Percentiles rank a stretch among this genome's conserved stretches.
Conservation (phyloP, 2,888 invertebrate species). For the Conomelus anceps region DNA sequence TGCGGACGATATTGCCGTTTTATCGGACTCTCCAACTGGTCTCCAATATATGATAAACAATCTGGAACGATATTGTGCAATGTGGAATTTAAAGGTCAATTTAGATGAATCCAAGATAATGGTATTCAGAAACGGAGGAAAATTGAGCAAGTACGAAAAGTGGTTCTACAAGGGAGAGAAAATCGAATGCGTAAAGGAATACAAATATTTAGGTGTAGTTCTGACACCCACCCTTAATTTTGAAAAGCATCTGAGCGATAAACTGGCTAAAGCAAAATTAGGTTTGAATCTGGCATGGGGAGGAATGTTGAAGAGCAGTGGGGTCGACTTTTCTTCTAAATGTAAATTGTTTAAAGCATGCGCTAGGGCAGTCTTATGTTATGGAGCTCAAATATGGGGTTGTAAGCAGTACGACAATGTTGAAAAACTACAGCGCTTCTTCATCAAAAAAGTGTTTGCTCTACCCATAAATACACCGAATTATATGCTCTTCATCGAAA, state of each 20-base stretch:
- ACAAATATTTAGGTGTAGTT: slow-evolving; percentile 11
- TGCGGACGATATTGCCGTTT: slow-evolving; percentile 30
- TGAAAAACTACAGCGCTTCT: slow-evolving; percentile 8
- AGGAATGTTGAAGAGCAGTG: neutral
- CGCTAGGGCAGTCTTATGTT: slow-evolving; percentile 16
- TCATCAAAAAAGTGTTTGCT: slow-evolving; percentile 17
- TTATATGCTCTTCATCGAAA: slow-evolving; percentile 22
- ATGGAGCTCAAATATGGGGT: slow-evolving; percentile 21
- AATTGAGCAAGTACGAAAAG: neutral
- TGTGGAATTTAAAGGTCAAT: slow-evolving; percentile 28
- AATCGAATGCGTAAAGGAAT: slow-evolving; percentile 2
- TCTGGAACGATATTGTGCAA: slow-evolving; percentile 26
- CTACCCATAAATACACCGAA: slow-evolving; percentile 22
- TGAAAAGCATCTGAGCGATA: neutral
- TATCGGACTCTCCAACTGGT: slow-evolving; percentile 20
- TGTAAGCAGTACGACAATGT: slow-evolving; percentile 8
- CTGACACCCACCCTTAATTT: slow-evolving; percentile 1
- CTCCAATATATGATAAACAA: slow-evolving; percentile 26
- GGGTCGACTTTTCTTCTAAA: neutral
- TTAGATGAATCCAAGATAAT: slow-evolving; percentile 32
- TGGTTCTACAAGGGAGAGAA: slow-evolving; percentile 6
- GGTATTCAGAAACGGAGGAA: slow-evolving; percentile 24
- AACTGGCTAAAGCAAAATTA: neutral
- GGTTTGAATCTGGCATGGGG: slow-evolving; percentile 12
- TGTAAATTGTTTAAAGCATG: slow-evolving; percentile 13